Evolutionary conservation across 1,140 invertebrate species (phyloP).

Genomic region (Zaprionus gabonicus): DNA sequence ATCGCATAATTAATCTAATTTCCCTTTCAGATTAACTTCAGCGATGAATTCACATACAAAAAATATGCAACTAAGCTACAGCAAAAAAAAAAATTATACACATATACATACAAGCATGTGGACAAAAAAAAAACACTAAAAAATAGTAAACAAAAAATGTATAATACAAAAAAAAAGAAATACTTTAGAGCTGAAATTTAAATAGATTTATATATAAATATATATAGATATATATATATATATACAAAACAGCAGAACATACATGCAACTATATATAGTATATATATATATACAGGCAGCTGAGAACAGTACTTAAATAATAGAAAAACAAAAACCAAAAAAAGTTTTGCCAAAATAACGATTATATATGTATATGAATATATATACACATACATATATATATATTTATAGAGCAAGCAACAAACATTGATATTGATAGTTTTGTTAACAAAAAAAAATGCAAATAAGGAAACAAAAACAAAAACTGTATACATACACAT

Average conservation of each 20-base stretch:
- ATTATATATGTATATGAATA: slow-evolving; percentile 55
- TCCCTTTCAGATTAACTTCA: slow-evolving; percentile 67
- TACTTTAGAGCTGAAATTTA: slow-evolving; percentile 72
- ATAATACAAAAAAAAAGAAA: slow-evolving; percentile 59
- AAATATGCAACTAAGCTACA: slow-evolving; percentile 35
- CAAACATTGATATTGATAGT: slow-evolving; percentile 79
- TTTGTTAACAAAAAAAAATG: slow-evolving; percentile 62
- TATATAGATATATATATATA: slow-evolving; percentile 57
- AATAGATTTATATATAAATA: slow-evolving; percentile 72
- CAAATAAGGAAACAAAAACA: slow-evolving; percentile 45
- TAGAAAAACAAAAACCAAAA: slow-evolving; percentile 45
- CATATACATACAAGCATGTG: slow-evolving; percentile 40
- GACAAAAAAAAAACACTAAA: slow-evolving; percentile 55
- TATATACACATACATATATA: slow-evolving; percentile 59
- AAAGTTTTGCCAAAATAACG: slow-evolving; percentile 79
- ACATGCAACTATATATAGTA: slow-evolving; percentile 38
- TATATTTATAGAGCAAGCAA: slow-evolving; percentile 78
- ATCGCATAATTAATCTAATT: slow-evolving; percentile 3
- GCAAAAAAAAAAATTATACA: slow-evolving; percentile 47
- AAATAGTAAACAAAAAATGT: slow-evolving; percentile 51
- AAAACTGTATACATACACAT: slow-evolving; percentile 55
- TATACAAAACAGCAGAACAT: slow-evolving; percentile 44
- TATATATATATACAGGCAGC: slow-evolving; percentile 55
- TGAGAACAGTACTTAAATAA: slow-evolving; percentile 62
- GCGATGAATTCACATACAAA: slow-evolving; percentile 30